Evolutionary conservation across 2,113 vertebrate species (phyloP), one percentile per base, ranked within the genome.

Genomic region (Echinops telfairi): DNA sequence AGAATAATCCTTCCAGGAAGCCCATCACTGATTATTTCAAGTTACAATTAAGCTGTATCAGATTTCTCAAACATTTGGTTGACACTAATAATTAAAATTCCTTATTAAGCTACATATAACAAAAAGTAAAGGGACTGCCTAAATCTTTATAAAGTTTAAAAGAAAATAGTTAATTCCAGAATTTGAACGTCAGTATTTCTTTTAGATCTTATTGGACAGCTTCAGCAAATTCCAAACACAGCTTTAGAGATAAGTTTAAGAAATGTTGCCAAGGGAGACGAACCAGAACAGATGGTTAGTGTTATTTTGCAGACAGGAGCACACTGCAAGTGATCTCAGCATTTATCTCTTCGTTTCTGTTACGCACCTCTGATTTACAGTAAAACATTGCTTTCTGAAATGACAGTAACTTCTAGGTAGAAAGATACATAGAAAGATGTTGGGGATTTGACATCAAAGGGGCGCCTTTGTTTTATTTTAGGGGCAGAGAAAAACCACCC

Each of bases 1-100:
- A 96, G 96, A 88, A 71, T 58, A 87, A 81, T 91, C 31, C 89
- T 94, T 94, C 95, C 95, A 97, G 95, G 86, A 71, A 38, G 12
- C 85, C 95, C 86, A 95, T 95, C 95, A 93, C 80, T 95, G 92
- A 97, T 92, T 94, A 79, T 97, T 97, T 97, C 89, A 96, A 96
- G 86, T 81, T 17, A 73, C 81, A 94, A 95, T 97, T 93, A 96
- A 87, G 76, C 77, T 96, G 95, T 88, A 95, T 70, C 94, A 87
- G 91, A 92, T 96, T 97, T 95, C 84, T 87, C 93, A 93, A 96
- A 88, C 83, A 93, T 64, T 84, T 95, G 68, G 85, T 83, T 96
- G 97, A 95, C 17, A 94, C 47, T 87, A 94, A 97, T 96, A 89
- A 95, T 95, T 88, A 79, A 95, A 97, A 90, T 14, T 84, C 86